Conservation (phyloP, 2,797 vertebrate genomes). For the Ctenosaura bakeri region DNA sequence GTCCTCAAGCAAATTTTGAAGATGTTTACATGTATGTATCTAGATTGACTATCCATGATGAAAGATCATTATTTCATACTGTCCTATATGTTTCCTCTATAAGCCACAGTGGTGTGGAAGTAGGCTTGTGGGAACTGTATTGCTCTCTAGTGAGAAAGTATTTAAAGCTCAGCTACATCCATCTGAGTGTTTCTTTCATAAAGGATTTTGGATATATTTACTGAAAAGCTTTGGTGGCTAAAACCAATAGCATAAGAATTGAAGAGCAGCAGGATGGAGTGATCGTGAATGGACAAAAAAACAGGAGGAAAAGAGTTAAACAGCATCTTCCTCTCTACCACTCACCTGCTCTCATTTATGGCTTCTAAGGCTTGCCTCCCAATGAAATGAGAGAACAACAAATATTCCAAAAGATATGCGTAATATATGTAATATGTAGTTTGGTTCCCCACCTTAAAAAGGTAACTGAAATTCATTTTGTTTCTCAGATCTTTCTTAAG, state of each 20-base stretch:
- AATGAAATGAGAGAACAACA: neutral
- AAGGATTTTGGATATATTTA: neutral
- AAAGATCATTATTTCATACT: neutral
- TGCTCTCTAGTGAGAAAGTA: too few relatives aligned
- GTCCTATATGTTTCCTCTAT: neutral
- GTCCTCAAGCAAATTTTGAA: neutral
- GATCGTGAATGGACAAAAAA: neutral
- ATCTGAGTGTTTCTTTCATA: neutral
- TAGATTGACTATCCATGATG: neutral
- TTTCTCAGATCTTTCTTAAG: neutral
- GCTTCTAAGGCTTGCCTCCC: neutral
- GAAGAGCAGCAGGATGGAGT: neutral
- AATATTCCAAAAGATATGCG: neutral
- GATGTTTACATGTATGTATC: neutral
- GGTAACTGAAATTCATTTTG: neutral
- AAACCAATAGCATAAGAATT: neutral
- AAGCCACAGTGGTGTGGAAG: neutral
- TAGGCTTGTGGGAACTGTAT: neutral
- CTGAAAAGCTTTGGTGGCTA: neutral
- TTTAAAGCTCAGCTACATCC: neutral
- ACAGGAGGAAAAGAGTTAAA: neutral
- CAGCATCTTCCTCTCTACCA: too few relatives aligned
- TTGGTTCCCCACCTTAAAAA: neutral
- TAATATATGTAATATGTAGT: neutral
- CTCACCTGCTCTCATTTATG: neutral